Base-by-base conservation (phyloP, 2,797 vertebrate genomes). In the Coregonus ussuriensis region DNA sequence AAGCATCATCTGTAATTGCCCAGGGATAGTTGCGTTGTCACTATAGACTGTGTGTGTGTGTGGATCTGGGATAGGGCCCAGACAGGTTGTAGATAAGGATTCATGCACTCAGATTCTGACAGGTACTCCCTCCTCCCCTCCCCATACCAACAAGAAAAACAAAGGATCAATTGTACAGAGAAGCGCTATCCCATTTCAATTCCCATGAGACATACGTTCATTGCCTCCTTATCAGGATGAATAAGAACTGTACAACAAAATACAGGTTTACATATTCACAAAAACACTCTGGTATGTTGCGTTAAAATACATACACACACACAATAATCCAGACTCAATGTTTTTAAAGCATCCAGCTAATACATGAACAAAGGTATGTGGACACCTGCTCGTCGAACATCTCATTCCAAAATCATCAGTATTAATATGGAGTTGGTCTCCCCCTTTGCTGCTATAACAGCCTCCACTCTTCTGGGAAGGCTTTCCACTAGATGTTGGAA, bases 81-180 rank as follows among this genome's bases (percentile, higher is more conserved):
- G 76, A 85, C 76, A 62, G 80, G 80, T 79, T 65, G 65, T 74
- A 80, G 83, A 86, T 80, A 80, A 86, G 78, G 80, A 84, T 56
- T 86, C 75, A 13, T 21, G 76, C 81, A 88, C 86, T 91, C 80
- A 80, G 84, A 87, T 88, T 88, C 77, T 82, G 85, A 85, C 84
- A 86, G 86, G 86, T 88, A 84, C 75, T 62, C 31, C 29, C 16
- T 1, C 71, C 14, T 16, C 51, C 53, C 31, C 33, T 33, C 72
- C 72, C 53, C 72, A 62, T 37, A 18, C 16, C 53, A 33, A 72
- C 6, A 87, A 83, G 72, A 79, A 76, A 84, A 91, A 92, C 89
- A 93, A 91, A 93, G 90, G 82, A 87, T 82, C 76, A 68, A 90
- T 91, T 94, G 92, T 93, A 85, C 73, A 56, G 47, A 52, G 9